These are phyloP conservation scores for Sitta europaea DNA, from an alignment of 2,113 vertebrate genomes.

Conservation along the genomic window DNA sequence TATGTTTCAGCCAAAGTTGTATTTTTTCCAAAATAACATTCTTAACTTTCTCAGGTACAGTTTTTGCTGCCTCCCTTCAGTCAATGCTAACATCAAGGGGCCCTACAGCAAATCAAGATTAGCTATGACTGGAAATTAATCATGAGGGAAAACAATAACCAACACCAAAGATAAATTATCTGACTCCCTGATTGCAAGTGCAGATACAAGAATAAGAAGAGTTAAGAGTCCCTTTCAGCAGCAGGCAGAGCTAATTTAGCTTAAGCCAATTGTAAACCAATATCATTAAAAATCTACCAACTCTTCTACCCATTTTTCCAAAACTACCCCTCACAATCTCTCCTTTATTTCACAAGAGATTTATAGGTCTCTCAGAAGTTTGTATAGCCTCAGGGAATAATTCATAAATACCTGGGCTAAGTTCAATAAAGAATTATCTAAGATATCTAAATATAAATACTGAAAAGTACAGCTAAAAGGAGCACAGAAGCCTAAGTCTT, in stretches of 20 bases:
- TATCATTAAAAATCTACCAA: background rate
- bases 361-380: background rate
- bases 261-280: background rate
- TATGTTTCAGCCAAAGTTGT: background rate
- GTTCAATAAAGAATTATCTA: background rate
- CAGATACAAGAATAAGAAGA: background rate
- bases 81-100: background rate
- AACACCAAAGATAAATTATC: background rate
- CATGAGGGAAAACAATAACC: fast-evolving
- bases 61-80: background rate
- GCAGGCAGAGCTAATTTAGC: background rate
- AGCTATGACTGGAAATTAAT: background rate
- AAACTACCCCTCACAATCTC: background rate
- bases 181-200: background rate
- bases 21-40: background rate
- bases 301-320: background rate
- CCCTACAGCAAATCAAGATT: background rate
- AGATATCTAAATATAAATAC: background rate
- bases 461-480: background rate
- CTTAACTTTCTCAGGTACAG: background rate
- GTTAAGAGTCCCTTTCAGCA: background rate
- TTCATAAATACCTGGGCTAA: background rate
- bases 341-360: background rate
- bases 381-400: background rate
- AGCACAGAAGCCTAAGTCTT: background rate